Base-by-base conservation (phyloP, 2,797 vertebrate species). In the Thunnus albacares region DNA sequence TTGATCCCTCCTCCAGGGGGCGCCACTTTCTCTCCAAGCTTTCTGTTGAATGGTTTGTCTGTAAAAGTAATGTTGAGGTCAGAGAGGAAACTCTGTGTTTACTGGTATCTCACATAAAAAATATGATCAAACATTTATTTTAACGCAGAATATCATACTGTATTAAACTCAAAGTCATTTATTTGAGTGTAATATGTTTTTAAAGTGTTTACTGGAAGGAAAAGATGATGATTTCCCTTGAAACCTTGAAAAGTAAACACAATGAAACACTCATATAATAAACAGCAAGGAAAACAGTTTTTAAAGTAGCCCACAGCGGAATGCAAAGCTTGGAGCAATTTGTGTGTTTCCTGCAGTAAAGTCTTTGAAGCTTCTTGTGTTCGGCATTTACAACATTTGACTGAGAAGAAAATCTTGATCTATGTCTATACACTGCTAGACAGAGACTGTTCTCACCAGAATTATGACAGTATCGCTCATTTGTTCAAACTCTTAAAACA, bases 1-100 rank as follows among this genome's bases (percentile, higher is more conserved):
- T 61, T 2, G 75, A 11, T 0, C 72, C 83, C 2, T 95, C 95
- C 77, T 94, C 92, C 0, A 86, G 85, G 12, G 89, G 86, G 62
- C 14, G 85, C 9, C 82, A 79, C 47, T 73, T 93, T 47, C 77
- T 91, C 22, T 95, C 94, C 53, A 53, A 57, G 55, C 72, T 80
- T 13, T 45, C 79, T 11, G 75, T 26, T 1, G 65, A 71, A 6
- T 35, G 7, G 71, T 63, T 43, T 2, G 43, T 56, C 92, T 94
- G 26, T 3, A 51, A 71, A 43, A 76, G 2, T 47, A 52, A 20
- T 14, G 8, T n/a, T 12, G 41, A 4, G 4, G 13, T 45, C 26
- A 7, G 41, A 71, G 30, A 13, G n/a, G 6, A 41, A 24, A 72
- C 49, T 70, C 55, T 49, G n/a, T 38, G 17, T 68, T 14, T 10